Evolutionary conservation across 2,797 vertebrate species (phyloP).

Genomic region (Cheracebus regulus): DNA sequence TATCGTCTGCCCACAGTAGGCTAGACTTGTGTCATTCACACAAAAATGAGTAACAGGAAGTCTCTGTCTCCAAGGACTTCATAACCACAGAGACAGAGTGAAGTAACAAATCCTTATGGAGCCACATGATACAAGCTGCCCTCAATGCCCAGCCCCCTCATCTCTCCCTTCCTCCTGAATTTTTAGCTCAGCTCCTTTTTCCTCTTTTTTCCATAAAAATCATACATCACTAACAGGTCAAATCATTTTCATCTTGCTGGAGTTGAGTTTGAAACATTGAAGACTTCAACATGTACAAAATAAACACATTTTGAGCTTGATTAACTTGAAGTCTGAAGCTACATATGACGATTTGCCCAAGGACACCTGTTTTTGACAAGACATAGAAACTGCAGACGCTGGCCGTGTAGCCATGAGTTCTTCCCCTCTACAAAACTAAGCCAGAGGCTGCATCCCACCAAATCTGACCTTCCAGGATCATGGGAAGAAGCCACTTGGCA

Average conservation of each 20-base stretch:
- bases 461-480: neutral
- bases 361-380: neutral
- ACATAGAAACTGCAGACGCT: neutral
- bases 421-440: neutral
- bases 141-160: fast-evolving
- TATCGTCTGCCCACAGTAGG: neutral
- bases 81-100: neutral
- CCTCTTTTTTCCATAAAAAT: neutral
- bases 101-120: neutral
- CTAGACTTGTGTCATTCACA: neutral
- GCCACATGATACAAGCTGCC: neutral
- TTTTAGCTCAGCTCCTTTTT: neutral
- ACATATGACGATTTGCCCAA: neutral
- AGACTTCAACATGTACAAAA: neutral
- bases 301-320: neutral
- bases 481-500: neutral
- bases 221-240: neutral
- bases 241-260: neutral
- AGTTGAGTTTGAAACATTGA: neutral
- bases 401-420: neutral
- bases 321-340: neutral
- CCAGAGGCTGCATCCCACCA: neutral
- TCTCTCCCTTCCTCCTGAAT: neutral
- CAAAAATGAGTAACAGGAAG: neutral
- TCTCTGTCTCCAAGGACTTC: neutral